A percentile compares a stretch with the other conserved stretches of the same genome.
Evolutionary conservation across 2,797 vertebrate species (phyloP).

Genomic region (Scleropages formosus): DNA sequence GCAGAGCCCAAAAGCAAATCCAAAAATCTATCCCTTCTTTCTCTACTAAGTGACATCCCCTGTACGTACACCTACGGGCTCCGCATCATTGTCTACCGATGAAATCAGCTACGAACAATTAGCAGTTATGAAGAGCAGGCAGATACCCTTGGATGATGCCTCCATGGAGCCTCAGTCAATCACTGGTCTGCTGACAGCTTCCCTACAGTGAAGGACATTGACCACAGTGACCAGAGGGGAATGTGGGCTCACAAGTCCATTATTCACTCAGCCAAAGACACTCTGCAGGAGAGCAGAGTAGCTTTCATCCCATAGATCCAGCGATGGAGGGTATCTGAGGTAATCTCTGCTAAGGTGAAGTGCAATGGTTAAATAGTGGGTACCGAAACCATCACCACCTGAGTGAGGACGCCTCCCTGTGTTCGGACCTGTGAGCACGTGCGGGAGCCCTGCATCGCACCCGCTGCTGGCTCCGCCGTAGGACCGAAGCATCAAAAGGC

Average conservation of each 20-base stretch:
- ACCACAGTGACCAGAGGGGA: not conserved
- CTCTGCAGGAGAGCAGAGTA: not conserved
- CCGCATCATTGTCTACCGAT: slow-evolving; percentile 25
- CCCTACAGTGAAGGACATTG: not conserved
- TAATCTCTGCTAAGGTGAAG: slow-evolving; percentile 25
- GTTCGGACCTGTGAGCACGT: no score
- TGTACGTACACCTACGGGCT: not conserved
- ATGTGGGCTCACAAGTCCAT: not conserved
- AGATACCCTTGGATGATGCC: not conserved
- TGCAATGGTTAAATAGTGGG: not conserved
- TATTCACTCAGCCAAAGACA: not conserved
- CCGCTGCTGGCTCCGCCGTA: not conserved
- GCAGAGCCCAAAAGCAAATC: slow-evolving; percentile 11
- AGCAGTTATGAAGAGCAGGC: not conserved
- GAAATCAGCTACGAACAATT: slow-evolving; percentile 30
- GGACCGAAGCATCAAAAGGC: slow-evolving; percentile 20
- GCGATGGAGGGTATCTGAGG: slow-evolving; percentile 20
- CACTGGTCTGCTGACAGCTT: slow-evolving; percentile 10
- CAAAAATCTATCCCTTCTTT: slow-evolving; percentile 31
- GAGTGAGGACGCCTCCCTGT: no score
- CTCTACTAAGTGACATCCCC: slow-evolving; percentile 20
- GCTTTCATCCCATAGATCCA: slow-evolving; percentile 24
- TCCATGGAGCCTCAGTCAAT: not conserved
- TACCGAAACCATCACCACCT: no score
- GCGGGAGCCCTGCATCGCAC: no score